Percentiles rank a stretch among this genome's conserved stretches.
Evolutionary conservation across 2,888 invertebrate species (phyloP).

Genomic region (Axea sp.): DNA sequence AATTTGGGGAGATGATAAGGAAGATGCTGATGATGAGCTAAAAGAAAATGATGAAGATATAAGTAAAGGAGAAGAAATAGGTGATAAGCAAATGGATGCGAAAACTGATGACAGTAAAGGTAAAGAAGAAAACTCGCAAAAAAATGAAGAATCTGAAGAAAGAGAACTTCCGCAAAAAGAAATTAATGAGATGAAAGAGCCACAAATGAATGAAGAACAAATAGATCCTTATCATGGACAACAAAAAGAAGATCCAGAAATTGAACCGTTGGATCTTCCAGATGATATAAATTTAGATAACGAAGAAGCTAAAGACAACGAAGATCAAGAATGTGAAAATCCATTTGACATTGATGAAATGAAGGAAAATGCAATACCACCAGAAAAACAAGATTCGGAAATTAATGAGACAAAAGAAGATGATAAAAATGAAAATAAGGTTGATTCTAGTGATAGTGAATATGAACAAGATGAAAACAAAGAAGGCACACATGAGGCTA

Average conservation of each 20-base stretch:
- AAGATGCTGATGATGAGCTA: constrained; percentile 82
- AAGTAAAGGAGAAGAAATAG: constrained; percentile 70
- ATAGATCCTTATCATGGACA: constrained; percentile 91
- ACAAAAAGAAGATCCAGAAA: constrained; percentile 87
- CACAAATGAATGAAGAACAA: constrained; percentile 89
- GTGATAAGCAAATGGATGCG: constrained; percentile 81
- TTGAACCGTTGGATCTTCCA: constrained; percentile 92
- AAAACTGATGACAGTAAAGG: constrained; percentile 80
- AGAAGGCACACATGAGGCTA: constrained; percentile 74
- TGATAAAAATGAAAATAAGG: constrained; percentile 77
- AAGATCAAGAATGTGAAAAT: constrained; percentile 85
- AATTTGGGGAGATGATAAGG: constrained; percentile 90
- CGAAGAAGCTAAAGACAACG: constrained; percentile 83
- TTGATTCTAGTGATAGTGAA: constrained; percentile 32
- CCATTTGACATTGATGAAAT: constrained; percentile 92
- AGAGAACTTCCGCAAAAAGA: constrained; percentile 81
- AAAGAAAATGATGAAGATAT: constrained; percentile 82
- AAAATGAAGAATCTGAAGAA: constrained; percentile 79
- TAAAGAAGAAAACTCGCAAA: constrained; percentile 79
- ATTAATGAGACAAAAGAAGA: constrained; percentile 79
- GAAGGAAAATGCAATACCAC: constrained; percentile 81
- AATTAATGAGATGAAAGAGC: constrained; percentile 91
- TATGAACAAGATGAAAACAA: constrained; percentile 54
- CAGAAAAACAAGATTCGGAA: constrained; percentile 73
- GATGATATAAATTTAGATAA: constrained; percentile 91